phyloP scores from a whole-genome alignment of 2,113 vertebrate species.

The Nothobranchius furzeri region DNA sequence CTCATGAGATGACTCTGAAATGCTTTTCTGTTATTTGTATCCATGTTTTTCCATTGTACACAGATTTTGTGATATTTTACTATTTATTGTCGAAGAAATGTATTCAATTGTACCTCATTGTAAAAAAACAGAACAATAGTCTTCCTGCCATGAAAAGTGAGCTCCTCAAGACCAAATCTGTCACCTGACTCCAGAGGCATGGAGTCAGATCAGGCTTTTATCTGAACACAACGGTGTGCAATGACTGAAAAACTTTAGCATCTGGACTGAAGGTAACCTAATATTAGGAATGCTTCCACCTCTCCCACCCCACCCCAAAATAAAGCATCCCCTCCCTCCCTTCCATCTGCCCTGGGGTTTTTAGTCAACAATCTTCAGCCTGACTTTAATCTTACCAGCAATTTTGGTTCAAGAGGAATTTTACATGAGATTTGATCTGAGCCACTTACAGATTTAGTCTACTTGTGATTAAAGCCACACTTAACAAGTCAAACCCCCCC shows the following conservation, averaged over 20 bases:
- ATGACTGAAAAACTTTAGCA: conserved; percentile 58
- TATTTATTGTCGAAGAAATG: too few species aligned
- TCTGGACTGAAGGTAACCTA: conserved; percentile 63
- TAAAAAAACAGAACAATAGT: too few species aligned
- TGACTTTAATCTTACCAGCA: conserved; percentile 27
- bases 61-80: too few species aligned
- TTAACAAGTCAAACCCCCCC: too few species aligned
- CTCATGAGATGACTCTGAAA: too few species aligned
- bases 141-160: background rate
- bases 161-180: background rate
- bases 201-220: conserved; percentile 43
- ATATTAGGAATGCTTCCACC: conserved; percentile 54
- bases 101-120: background rate
- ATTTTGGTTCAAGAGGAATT: conserved; percentile 28
- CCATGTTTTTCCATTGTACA: too few species aligned
- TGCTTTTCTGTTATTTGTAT: too few species aligned
- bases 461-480: too few species aligned
- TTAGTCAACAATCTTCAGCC: conserved; percentile 22
- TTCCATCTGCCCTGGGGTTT: conserved; percentile 19
- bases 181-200: conserved; percentile 33
- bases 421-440: conserved; percentile 6
- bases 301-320: conserved; percentile 9
- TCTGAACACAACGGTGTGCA: conserved; percentile 46
- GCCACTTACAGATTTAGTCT: too few species aligned
- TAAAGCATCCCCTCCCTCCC: conserved; percentile 5